Base-by-base conservation (phyloP, 2,113 vertebrate genomes). In the Vicugna pacos region DNA sequence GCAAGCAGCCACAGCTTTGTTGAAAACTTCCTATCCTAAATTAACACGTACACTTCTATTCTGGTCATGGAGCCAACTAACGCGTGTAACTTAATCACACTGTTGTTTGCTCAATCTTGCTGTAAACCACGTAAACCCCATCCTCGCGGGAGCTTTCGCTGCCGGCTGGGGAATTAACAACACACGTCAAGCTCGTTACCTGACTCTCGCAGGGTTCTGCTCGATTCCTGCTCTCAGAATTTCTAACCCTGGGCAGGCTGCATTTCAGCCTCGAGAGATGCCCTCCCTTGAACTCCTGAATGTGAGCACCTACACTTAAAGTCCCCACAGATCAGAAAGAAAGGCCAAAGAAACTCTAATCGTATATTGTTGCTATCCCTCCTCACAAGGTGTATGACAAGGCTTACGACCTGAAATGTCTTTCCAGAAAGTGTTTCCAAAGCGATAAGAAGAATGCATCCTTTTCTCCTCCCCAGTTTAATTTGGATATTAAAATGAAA, bases 21-120 rank as follows among this genome's bases (percentile, higher is more conserved):
- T 73, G 79, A 97, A 93, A 93, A 95, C 92, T 97, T 98, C 97
- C 97, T 97, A 93, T 92, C 83, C 93, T 56, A 70, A 92, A 94
- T 65, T 58, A 93, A 94, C 86, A 52, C 4, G 12, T 64, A 69
- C 24, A 65, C 77, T 93, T 95, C 96, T 94, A 42, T 85, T 82
- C 94, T 46, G 70, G 87, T 89, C 13, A 35, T 0, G 30, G 90
- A 95, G 95, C 93, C 93, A 69, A 73, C 92, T 62, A 95, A 95
- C 14, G 96, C 11, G 1, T 92, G 94, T 97, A 95, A 97, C 94
- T 93, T 94, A 88, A 97, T 97, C 95, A 75, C 54, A 48, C 69
- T 94, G 93, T 92, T 96, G 91, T 98, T 98, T 95, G 97, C 93
- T 95, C 92, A 62, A 0, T 88, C 89, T 86, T 82, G 93, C 97